phyloP scores from a whole-genome alignment of 2,797 vertebrate species.

The Gymnothorax reevesii region DNA sequence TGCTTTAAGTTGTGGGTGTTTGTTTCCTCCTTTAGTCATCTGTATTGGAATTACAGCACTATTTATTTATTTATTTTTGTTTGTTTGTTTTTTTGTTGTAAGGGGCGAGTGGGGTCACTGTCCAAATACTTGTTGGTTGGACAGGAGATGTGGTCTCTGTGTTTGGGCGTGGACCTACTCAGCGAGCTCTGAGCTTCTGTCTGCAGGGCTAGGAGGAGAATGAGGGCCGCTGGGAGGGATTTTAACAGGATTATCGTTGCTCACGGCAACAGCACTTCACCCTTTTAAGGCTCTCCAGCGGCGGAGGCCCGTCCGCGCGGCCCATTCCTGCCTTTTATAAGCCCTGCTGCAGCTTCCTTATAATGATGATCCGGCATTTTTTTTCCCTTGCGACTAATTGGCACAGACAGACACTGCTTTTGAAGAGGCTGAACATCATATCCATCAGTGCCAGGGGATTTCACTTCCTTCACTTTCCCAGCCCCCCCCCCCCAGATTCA shows the following conservation, averaged over 20 bases:
- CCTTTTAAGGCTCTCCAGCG: neutral
- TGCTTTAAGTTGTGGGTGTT: too few species aligned
- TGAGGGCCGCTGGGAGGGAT: neutral
- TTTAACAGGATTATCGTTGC: constrained; percentile 38
- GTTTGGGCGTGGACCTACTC: neutral
- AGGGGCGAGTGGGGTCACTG: too few species aligned
- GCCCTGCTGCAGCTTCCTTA: neutral
- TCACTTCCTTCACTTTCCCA: neutral
- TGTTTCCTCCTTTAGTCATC: too few species aligned
- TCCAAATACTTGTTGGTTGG: too few species aligned
- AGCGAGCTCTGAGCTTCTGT: neutral
- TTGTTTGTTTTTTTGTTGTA: too few species aligned
- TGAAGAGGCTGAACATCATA: constrained; percentile 44
- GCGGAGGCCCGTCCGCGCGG: neutral
- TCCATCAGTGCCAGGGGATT: constrained; percentile 20
- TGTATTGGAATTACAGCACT: too few species aligned
- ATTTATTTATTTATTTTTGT: too few species aligned
- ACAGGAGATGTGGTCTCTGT: neutral
- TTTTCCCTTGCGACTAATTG: constrained; percentile 44
- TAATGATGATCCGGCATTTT: constrained; percentile 41
- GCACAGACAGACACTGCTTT: constrained; percentile 38
- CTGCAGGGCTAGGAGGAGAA: neutral
- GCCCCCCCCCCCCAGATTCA: neutral
- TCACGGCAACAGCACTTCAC: constrained; percentile 24
- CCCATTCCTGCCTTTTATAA: constrained; percentile 20